Evolutionary conservation across 2,113 vertebrate genomes (phyloP), one percentile per base, ranked within the genome.

Genomic region (Serilophus lunatus): DNA sequence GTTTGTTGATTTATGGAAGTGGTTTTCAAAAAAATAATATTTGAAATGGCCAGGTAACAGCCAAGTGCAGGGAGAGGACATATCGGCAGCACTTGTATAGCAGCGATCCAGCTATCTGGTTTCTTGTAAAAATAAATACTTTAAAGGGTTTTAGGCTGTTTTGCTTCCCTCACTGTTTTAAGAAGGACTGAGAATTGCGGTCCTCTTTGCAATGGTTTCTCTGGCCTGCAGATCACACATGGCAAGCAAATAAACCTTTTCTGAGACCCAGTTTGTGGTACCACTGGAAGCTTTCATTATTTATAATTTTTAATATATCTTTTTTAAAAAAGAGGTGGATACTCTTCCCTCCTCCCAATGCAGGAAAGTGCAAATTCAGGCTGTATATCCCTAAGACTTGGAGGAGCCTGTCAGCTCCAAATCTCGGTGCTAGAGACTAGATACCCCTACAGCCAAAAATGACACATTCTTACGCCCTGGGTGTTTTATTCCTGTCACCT

Each of bases 1-100:
- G 71, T 92, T 72, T 95, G 91, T 93, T 95, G 94, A 95, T 90
- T 72, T 96, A 91, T 95, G 94, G 96, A 95, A 96, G 95, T 94
- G 95, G 91, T 89, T 97, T 97, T 90, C 54, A 90, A 92, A 95
- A n/a, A 88, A 94, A 94, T 77, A 96, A 95, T 91, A 95, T 91
- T 96, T 96, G 75, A 94, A 69, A 86, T 93, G 59, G 63, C 75
- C 91, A 93, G 81, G 96, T 96, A 97, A 84, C 61, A 75, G 81
- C 93, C 87, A 88, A 85, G 82, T 70, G 87, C 85, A 77, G 70
- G 75, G 92, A 88, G 71, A 88, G 78, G 85, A 79, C 2, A 4
- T 72, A 91, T 47, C 59, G 4, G 78, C 81, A 80, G 71, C 29
- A 31, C 63, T 94, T 23, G 3, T 38, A 17, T 13, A 86, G 84